Conservation (phyloP, 2,113 vertebrate species). For the Acrocephalus arundinaceus region DNA sequence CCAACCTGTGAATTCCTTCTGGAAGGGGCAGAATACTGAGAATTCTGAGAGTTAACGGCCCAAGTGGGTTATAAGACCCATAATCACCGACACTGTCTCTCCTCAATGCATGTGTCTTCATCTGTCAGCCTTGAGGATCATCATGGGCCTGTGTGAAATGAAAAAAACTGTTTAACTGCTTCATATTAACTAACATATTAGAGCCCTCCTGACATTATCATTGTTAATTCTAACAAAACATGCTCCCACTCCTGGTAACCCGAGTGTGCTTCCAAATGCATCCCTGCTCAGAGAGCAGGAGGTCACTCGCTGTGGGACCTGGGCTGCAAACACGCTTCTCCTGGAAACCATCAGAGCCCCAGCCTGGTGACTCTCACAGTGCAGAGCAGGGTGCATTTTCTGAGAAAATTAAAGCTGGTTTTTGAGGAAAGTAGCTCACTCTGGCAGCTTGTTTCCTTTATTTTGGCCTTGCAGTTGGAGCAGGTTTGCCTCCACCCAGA, state of each 20-base stretch:
- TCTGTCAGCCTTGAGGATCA: conserved; percentile 6
- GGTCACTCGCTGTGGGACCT: background rate
- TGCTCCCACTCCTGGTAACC: background rate
- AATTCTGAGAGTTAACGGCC: background rate
- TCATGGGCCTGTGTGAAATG: background rate
- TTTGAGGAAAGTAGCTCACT: background rate
- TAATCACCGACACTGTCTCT: background rate
- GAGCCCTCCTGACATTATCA: background rate
- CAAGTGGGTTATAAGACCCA: background rate
- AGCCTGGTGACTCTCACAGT: background rate
- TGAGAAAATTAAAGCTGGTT: background rate
- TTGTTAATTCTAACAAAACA: background rate
- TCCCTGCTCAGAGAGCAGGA: background rate
- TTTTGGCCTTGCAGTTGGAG: background rate
- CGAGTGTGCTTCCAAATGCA: background rate
- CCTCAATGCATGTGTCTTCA: background rate
- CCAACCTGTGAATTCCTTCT: background rate
- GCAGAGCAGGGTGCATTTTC: rapidly evolving
- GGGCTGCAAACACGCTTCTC: background rate
- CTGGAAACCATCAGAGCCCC: background rate
- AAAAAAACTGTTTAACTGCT: background rate
- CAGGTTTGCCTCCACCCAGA: background rate
- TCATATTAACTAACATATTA: background rate
- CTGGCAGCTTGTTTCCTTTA: background rate
- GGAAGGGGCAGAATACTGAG: background rate